Evolutionary conservation across 2,888 invertebrate genomes (phyloP).

Genomic region (Biston stratarius): DNA sequence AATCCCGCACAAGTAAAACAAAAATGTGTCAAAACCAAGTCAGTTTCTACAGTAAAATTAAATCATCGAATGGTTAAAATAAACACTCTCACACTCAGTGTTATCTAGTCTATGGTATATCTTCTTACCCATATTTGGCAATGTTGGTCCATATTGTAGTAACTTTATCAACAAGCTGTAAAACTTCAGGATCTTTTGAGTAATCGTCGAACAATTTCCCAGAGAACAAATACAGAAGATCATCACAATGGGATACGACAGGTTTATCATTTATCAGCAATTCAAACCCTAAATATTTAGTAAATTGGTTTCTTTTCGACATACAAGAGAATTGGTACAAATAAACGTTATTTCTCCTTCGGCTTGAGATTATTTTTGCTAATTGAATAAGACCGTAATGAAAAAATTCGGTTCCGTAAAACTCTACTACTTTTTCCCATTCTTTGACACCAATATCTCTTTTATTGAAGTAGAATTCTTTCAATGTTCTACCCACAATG

Average conservation of each 20-base stretch:
- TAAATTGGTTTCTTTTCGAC: constrained; percentile 55
- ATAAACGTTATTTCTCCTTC: constrained; percentile 51
- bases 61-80: too few relatives aligned
- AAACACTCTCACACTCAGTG: too few relatives aligned
- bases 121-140: constrained; percentile 63
- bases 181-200: constrained; percentile 40
- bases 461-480: constrained; percentile 49
- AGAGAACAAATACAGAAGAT: constrained; percentile 56
- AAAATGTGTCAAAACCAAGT: too few relatives aligned
- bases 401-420: constrained; percentile 44
- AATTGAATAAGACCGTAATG: constrained; percentile 47
- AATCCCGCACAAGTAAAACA: too few relatives aligned
- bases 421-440: constrained; percentile 47
- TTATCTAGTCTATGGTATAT: too few relatives aligned
- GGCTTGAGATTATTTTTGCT: constrained; percentile 47
- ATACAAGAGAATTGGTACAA: constrained; percentile 55
- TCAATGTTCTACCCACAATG: constrained; percentile 50
- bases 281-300: constrained; percentile 39
- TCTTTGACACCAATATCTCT: constrained; percentile 42
- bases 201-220: constrained; percentile 23
- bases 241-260: constrained; percentile 54
- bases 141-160: constrained; percentile 62
- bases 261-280: constrained; percentile 39
- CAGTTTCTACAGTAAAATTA: too few relatives aligned
- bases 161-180: constrained; percentile 52